Evolutionary conservation across 2,888 invertebrate species (phyloP).

Genomic region (Eristalinus sepulchralis): DNA sequence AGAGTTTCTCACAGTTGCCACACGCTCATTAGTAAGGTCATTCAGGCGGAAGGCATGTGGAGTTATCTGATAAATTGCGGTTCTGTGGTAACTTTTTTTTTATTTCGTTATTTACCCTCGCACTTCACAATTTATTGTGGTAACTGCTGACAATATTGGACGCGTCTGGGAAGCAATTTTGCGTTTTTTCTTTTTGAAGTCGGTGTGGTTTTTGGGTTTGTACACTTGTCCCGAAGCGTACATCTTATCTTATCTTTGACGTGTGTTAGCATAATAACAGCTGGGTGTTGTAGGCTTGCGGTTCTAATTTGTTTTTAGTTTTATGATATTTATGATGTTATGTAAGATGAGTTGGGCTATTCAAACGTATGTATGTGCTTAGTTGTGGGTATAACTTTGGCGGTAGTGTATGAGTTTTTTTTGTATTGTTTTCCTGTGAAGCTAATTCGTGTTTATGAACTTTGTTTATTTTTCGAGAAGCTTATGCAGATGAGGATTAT

Average conservation of each 20-base stretch:
- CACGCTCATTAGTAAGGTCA: background rate
- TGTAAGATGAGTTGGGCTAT: background rate
- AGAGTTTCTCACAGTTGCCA: background rate
- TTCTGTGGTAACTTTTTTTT: background rate
- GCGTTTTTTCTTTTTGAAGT: background rate
- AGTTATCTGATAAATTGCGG: slow-evolving; percentile 7
- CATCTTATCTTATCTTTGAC: slow-evolving; percentile 34
- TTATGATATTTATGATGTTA: background rate
- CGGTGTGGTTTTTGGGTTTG: background rate
- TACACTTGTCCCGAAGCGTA: background rate
- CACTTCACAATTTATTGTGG: background rate
- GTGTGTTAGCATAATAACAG: slow-evolving; percentile 24
- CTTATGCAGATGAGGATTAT: too few relatives aligned
- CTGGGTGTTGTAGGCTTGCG: background rate
- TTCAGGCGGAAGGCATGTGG: background rate
- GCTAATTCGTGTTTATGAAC: background rate
- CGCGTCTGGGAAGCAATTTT: slow-evolving; percentile 31
- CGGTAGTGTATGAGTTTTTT: background rate
- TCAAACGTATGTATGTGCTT: background rate
- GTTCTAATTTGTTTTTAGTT: background rate
- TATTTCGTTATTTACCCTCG: background rate
- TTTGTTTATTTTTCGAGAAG: too few relatives aligned
- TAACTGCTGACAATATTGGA: background rate
- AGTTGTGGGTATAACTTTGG: background rate
- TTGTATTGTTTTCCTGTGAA: background rate